Evolutionary conservation across 2,888 invertebrate species (phyloP).

Genomic region (Sphecodes monilicornis): DNA sequence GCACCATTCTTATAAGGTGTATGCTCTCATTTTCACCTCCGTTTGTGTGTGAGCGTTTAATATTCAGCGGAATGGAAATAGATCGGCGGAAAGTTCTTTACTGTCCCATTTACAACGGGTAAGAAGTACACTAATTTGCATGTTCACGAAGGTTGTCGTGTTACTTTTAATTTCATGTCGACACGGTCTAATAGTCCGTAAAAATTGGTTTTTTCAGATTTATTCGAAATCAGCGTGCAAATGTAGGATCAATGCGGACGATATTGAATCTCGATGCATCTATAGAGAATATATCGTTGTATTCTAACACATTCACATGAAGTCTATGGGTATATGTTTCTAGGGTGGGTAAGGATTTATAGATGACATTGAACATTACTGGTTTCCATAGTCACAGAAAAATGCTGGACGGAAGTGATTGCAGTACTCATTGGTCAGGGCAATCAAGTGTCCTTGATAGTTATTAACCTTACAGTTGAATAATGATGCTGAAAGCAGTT

Average conservation of each 20-base stretch:
- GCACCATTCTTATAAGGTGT: background rate
- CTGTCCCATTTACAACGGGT: background rate
- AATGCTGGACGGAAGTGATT: background rate
- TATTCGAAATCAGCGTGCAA: slow-evolving; percentile 11
- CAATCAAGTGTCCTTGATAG: background rate
- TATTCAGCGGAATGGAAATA: background rate
- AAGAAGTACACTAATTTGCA: background rate
- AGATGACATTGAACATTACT: slow-evolving; percentile 17
- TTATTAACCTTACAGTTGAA: background rate
- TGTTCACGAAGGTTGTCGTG: slow-evolving; percentile 7
- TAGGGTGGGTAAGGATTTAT: background rate
- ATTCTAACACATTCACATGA: background rate
- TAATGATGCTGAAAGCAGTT: background rate
- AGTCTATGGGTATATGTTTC: background rate
- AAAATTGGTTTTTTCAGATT: slow-evolving; percentile 35
- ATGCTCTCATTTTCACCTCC: background rate
- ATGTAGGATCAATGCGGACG: slow-evolving; percentile 25
- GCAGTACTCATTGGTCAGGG: background rate
- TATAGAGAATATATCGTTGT: background rate
- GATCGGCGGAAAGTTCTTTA: background rate
- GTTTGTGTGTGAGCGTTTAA: background rate
- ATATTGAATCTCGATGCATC: slow-evolving; percentile 28
- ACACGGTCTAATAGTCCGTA: slow-evolving; percentile 45
- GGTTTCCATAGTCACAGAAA: background rate
- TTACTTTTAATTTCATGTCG: slow-evolving; percentile 40